phyloP scores from a whole-genome alignment of 1,140 invertebrate genomes.

The Holotrichia oblita region DNA sequence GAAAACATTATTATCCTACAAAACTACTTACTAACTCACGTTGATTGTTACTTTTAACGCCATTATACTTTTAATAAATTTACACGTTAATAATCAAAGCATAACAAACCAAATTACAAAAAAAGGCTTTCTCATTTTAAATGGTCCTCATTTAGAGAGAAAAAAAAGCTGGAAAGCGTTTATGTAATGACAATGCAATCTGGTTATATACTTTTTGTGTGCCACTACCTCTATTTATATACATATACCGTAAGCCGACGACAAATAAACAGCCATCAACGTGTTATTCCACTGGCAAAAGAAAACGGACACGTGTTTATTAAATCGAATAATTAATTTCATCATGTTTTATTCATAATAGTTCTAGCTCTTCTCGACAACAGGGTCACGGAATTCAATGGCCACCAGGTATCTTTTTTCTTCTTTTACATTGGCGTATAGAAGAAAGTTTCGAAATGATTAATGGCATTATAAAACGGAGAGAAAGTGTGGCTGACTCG shows the following conservation, averaged over 20 bases:
- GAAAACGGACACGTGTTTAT: constrained; percentile 34
- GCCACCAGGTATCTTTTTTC: neutral
- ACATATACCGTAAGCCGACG: neutral
- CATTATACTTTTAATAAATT: too few relatives aligned
- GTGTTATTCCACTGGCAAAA: constrained; percentile 5
- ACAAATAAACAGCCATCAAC: constrained; percentile 2
- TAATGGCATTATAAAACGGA: constrained; percentile 31
- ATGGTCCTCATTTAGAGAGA: too few relatives aligned
- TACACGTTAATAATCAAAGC: too few relatives aligned
- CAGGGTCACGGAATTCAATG: constrained; percentile 15
- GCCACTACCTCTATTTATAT: neutral
- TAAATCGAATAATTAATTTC: constrained; percentile 32
- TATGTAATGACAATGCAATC: too few relatives aligned
- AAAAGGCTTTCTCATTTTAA: too few relatives aligned
- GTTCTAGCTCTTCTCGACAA: neutral
- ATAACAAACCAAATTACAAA: too few relatives aligned
- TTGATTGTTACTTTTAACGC: too few relatives aligned
- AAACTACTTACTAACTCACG: too few relatives aligned
- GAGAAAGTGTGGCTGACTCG: constrained; percentile 27
- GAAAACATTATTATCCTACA: too few relatives aligned
- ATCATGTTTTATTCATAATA: constrained; percentile 33
- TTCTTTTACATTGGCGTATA: constrained; percentile 13
- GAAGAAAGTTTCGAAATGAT: constrained; percentile 33
- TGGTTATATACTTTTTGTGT: constrained; percentile 19
- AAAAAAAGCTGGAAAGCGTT: too few relatives aligned